Conservation (phyloP, 2,797 vertebrate species). For the Eptatretus atami region DNA sequence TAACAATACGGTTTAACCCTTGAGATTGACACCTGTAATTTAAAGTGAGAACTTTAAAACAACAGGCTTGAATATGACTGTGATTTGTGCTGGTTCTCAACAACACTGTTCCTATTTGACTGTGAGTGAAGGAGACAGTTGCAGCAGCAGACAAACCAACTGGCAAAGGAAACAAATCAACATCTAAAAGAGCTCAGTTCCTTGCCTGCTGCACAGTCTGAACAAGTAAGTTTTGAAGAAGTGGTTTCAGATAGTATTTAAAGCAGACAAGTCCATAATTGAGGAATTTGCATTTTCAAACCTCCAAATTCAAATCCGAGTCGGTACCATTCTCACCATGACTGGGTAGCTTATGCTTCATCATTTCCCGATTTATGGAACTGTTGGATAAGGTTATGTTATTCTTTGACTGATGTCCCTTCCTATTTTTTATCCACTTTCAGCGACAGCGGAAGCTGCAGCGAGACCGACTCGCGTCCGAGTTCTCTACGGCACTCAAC, state of each 20-base stretch:
- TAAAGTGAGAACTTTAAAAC: too few relatives aligned
- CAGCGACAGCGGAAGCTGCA: constrained; percentile 78
- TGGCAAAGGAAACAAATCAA: constrained; percentile 78
- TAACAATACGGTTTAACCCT: too few relatives aligned
- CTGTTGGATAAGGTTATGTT: too few relatives aligned
- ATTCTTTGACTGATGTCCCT: too few relatives aligned
- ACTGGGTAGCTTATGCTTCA: too few relatives aligned
- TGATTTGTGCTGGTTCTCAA: too few relatives aligned
- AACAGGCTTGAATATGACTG: too few relatives aligned
- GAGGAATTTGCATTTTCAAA: neutral
- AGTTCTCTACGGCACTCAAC: constrained; percentile 71
- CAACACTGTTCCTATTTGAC: too few relatives aligned
- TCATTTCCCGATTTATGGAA: too few relatives aligned
- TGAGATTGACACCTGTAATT: too few relatives aligned
- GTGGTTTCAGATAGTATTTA: too few relatives aligned
- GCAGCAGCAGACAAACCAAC: constrained; percentile 54
- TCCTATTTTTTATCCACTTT: neutral
- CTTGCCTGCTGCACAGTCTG: constrained; percentile 29
- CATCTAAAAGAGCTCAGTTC: constrained; percentile 56
- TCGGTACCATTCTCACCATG: neutral
- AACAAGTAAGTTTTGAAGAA: constrained; percentile 27
- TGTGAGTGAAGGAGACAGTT: constrained; percentile 11
- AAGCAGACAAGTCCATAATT: neutral
- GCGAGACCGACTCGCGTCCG: constrained; percentile 79
- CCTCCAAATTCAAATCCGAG: neutral